phyloP scores from a whole-genome alignment of 2,797 vertebrate genomes.

The Manis crassicaudata region DNA sequence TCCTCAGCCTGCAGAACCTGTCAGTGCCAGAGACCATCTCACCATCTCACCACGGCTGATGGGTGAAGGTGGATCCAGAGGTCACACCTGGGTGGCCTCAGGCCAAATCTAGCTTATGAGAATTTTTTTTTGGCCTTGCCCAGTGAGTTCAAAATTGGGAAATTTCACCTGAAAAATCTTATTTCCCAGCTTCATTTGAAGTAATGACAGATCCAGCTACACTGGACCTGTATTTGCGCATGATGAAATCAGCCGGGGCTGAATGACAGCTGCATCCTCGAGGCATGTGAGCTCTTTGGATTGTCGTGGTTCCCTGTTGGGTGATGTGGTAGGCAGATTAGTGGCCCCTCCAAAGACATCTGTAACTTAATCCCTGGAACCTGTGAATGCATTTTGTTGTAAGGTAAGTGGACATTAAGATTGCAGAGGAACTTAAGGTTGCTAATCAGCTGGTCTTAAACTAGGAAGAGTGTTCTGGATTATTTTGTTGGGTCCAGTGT shows the following conservation, averaged over 20 bases:
- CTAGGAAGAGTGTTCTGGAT: not conserved
- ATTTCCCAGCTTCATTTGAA: slow-evolving; percentile 3
- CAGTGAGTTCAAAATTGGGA: slow-evolving; percentile 51
- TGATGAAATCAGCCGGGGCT: not conserved
- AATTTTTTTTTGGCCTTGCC: not conserved
- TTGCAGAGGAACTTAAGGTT: not conserved
- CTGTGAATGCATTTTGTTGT: not conserved
- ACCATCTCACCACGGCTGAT: not conserved
- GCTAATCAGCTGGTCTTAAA: not conserved
- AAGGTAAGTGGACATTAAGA: not conserved
- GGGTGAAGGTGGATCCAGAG: not conserved
- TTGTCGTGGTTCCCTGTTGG: not conserved
- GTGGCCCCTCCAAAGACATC: not conserved
- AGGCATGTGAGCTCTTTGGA: not conserved
- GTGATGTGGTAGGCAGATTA: not conserved
- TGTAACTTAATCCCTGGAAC: not conserved
- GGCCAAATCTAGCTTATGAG: slow-evolving; percentile 12
- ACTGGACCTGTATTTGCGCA: not conserved
- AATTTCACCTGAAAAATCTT: slow-evolving; percentile 5
- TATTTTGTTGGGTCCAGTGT: not conserved
- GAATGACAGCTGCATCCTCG: not conserved
- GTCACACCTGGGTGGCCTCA: slow-evolving; percentile 38
- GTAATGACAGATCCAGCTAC: not conserved
- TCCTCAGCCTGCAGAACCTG: not conserved
- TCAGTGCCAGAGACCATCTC: not conserved